A percentile compares a stretch with the other conserved stretches of the same genome.
These are phyloP conservation scores for Indri indri DNA, from an alignment of 2,113 vertebrate species.

Conservation along the genomic window DNA sequence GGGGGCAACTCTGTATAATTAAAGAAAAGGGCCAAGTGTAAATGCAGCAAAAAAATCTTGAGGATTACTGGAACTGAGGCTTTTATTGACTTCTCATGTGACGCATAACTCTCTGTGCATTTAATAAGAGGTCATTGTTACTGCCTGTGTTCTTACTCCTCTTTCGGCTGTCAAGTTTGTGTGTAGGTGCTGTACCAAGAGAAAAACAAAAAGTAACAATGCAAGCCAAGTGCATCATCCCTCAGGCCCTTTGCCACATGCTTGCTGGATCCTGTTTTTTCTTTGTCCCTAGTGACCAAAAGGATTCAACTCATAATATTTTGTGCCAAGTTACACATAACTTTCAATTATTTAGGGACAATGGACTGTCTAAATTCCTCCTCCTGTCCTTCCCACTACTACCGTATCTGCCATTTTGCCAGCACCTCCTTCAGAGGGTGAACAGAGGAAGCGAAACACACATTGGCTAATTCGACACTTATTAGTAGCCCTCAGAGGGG, in stretches of 20 bases:
- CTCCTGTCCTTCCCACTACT: neutral
- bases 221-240: neutral
- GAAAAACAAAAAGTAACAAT: neutral
- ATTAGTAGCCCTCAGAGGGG: neutral
- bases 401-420: neutral
- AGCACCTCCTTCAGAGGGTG: neutral
- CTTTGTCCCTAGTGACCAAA: neutral
- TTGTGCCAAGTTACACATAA: neutral
- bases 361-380: neutral
- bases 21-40: neutral
- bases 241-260: neutral
- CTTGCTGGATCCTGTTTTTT: neutral
- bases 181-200: neutral
- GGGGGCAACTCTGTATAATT: neutral
- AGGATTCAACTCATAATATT: neutral
- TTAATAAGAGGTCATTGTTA: slow-evolving; percentile 42
- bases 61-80: accelerated
- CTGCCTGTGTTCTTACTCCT: neutral
- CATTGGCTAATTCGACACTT: neutral
- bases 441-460: neutral
- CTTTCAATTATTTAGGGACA: neutral
- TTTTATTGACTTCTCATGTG: neutral
- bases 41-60: neutral
- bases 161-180: slow-evolving; percentile 17
- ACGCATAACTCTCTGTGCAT: slow-evolving; percentile 1